Base-by-base conservation (phyloP, 92 coral and sea anemone genomes). In the Palythoa grandiflora region DNA sequence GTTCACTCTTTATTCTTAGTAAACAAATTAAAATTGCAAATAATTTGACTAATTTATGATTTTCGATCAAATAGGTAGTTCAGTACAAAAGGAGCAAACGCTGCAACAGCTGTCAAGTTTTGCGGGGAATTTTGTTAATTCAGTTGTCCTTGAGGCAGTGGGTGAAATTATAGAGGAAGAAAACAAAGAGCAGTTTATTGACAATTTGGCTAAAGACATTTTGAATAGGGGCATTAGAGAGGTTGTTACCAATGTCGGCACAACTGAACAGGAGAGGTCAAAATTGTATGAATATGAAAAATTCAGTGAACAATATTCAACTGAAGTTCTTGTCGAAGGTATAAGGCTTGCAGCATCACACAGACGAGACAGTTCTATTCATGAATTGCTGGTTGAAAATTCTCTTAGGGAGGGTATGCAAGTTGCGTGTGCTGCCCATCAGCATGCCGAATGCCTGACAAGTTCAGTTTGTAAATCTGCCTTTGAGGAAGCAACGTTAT, bases 121-220 rank as follows among this genome's bases (percentile, higher is more conserved):
- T 90, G 98, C 93, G 21, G 95, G 88, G 77, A 89, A 86, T 53
- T 84, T 94, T 60, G 83, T 86, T 21, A 68, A 71, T 52, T 85
- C 93, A 57, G 85, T 92, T 75, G 77, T 94, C 38, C 87, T 87
- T 39, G 91, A 80, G 71, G 98, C 98, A 37, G 87, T 90, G 39
- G 93, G 86, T 40, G 87, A 94, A 73, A 78, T 89, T 38, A 51
- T 83, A 38, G 47, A 81, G 35, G 84, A 93, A 51, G 70, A 85
- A 66, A 80, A 87, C 80, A 85, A 89, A 87, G 96, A 89, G 50
- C 84, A 60, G 17, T 94, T 95, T 88, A 92, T 90, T 39, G 74
- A 88, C 73, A 94, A 89, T 44, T 48, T 89, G 87, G 92, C 93
- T 21, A 89, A 92, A 68, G 87, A 86, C 80, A 89, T 94, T 90